Evolutionary conservation across 2,113 vertebrate species (phyloP), one percentile per base, ranked within the genome.

Genomic region (Delphinus delphis): DNA sequence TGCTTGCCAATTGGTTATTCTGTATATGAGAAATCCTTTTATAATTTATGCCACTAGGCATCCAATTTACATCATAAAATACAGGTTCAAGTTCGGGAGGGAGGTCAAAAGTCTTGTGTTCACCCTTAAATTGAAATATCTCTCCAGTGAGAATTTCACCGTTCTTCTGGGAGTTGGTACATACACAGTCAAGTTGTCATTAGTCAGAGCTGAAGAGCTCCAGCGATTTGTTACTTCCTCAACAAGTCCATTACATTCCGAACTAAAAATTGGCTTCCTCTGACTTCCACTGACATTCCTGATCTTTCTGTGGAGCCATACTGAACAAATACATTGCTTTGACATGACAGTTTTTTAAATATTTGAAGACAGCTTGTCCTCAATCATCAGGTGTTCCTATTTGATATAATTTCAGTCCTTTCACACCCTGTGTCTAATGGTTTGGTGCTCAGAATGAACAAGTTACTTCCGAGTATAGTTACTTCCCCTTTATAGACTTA

Each of bases 241-340:
- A 76, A 15, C 11, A 62, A 55, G 2, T 68, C 41, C n/a, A n/a
- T 84, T 84, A 25, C 53, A 63, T 87, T 83, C 73, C 4, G 6
- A 33, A 89, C 67, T 86, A 62, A 89, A 86, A 89, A 82, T 10
- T n/a, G 17, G 26, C 33, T 53, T 60, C 47, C 25, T 68, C 31
- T 67, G 36, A 25, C 55, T 88, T 88, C 58, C 41, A 62, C 13
- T 44, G 38, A 41, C 85, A 6, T 76, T 90, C 8, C 41, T 90
- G n/a, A 31, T 83, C 74, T 95, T 93, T 55, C 50, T 68, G 21
- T 25, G 47, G n/a, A 50, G 18, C n/a, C 21, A 17, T 82, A 53
- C 44, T 89, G 33, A 95, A 67, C 67, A 92, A 65, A 73, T 55
- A 14, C 58, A 76, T 68, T 86, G 65, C 71, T 74, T 90, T 97